Conservation (phyloP, 2,888 invertebrate genomes). For the Boloria selene region DNA sequence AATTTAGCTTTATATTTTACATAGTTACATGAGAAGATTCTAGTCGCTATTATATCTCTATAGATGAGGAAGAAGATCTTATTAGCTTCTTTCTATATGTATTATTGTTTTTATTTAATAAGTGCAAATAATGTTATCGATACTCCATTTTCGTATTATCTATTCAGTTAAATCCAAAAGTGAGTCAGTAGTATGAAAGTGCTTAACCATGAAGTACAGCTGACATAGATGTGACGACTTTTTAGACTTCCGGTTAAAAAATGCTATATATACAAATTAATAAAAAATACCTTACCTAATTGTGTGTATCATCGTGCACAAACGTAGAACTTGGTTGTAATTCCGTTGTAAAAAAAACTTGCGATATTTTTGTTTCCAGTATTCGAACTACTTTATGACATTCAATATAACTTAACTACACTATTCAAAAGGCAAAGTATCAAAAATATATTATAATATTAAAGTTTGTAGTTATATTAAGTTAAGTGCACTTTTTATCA, state of each 20-base stretch:
- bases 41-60: too few species aligned
- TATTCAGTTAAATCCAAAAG: too few species aligned
- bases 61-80: too few species aligned
- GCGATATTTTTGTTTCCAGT: constrained; percentile 17
- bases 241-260: neutral
- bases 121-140: too few species aligned
- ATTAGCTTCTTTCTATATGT: too few species aligned
- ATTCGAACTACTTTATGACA: neutral
- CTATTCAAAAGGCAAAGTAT: constrained; percentile 26
- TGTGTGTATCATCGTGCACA: constrained; percentile 69
- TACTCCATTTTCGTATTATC: too few species aligned
- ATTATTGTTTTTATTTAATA: too few species aligned
- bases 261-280: neutral
- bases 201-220: too few species aligned
- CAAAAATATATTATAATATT: constrained; percentile 28
- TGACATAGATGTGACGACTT: neutral
- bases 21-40: neutral
- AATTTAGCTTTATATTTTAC: constrained; percentile 17
- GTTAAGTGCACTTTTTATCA: constrained; percentile 63
- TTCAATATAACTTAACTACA: constrained; percentile 12
- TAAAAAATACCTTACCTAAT: constrained; percentile 60
- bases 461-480: constrained; percentile 50
- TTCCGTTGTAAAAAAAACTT: constrained; percentile 31
- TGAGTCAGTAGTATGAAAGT: too few species aligned
- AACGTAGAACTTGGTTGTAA: constrained; percentile 56